phyloP scores from a whole-genome alignment of 1,140 invertebrate species.

The Palaemon carinicauda region DNA sequence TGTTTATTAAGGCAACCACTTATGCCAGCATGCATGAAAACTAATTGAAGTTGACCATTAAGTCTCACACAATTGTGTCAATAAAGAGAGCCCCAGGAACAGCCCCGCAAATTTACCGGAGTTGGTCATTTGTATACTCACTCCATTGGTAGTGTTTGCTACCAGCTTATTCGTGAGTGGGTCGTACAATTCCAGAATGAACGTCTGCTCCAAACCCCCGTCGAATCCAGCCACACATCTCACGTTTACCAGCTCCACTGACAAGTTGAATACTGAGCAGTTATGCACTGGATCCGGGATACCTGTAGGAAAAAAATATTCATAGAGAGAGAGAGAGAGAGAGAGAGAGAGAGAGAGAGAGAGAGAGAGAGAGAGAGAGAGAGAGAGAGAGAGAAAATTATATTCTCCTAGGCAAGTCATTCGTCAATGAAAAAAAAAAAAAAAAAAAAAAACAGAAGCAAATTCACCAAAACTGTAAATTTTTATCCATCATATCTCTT shows the following conservation, averaged over 20 bases:
- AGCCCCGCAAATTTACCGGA: not conserved
- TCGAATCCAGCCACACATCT: slow-evolving; percentile 85
- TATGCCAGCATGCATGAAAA: no score
- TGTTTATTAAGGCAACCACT: no score
- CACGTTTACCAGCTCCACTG: slow-evolving; percentile 80
- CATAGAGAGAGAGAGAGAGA: no score
- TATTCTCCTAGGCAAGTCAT: no score
- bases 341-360: no score
- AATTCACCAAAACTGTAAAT: no score
- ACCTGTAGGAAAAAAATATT: slow-evolving; percentile 68
- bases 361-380: no score
- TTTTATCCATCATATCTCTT: no score
- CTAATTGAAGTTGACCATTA: no score
- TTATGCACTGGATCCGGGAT: slow-evolving; percentile 87
- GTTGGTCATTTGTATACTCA: not conserved
- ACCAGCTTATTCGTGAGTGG: slow-evolving; percentile 6
- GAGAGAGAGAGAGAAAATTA: no score
- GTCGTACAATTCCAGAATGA: slow-evolving; percentile 38
- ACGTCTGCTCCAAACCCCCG: slow-evolving; percentile 77
- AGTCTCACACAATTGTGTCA: not conserved
- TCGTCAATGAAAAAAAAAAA: no score
- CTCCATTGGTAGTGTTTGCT: slow-evolving; percentile 20
- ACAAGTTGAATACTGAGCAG: slow-evolving; percentile 84
- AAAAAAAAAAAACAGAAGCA: no score
- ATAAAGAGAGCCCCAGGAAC: not conserved